phyloP scores from a whole-genome alignment of 2,113 vertebrate genomes.

The Dipodomys stephensi region DNA sequence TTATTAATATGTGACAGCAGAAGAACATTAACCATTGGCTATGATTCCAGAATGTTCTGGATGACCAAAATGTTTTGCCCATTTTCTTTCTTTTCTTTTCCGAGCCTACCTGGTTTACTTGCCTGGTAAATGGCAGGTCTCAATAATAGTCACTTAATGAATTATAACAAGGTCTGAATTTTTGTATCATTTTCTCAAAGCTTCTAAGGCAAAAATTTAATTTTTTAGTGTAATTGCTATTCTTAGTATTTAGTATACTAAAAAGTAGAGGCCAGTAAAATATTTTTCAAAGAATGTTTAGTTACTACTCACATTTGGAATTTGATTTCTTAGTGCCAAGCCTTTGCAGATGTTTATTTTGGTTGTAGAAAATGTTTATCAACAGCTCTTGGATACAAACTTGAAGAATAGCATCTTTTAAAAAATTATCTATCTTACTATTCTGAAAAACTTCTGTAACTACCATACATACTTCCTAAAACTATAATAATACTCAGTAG shows the following conservation, averaged over 20 bases:
- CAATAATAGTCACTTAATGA: neutral
- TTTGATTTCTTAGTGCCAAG: neutral
- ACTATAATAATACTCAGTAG: neutral
- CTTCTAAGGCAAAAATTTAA: neutral
- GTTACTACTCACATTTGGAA: neutral
- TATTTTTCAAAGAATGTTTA: conserved; percentile 29
- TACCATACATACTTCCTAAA: conserved; percentile 10
- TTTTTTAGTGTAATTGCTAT: neutral
- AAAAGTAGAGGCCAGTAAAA: neutral
- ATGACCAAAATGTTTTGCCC: too few relatives aligned
- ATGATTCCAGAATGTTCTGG: too few relatives aligned
- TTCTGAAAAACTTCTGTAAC: neutral
- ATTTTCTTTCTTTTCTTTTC: too few relatives aligned
- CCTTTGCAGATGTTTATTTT: neutral
- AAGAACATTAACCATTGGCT: neutral
- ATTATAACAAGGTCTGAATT: neutral
- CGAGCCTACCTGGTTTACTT: neutral
- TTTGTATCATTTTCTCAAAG: neutral
- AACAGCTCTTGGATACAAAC: neutral
- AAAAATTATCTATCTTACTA: neutral
- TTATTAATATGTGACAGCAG: neutral
- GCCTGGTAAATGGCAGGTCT: neutral
- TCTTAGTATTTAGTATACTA: neutral
- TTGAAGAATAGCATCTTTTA: conserved; percentile 5
- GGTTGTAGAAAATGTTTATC: neutral